phyloP scores from a whole-genome alignment of 2,888 invertebrate species.

The Lasioglossum lativentre region DNA sequence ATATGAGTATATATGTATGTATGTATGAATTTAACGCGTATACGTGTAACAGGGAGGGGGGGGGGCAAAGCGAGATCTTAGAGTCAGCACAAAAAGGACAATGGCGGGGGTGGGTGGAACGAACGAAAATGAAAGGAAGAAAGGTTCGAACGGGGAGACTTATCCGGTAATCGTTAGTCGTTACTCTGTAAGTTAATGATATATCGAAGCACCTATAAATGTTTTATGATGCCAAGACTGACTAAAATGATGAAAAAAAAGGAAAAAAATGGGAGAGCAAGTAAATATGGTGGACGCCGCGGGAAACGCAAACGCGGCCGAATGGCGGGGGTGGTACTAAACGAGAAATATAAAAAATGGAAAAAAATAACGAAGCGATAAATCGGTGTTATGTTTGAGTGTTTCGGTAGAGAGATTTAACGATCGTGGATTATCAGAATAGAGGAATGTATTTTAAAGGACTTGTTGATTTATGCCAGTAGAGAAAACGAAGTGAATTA shows the following conservation, averaged over 20 bases:
- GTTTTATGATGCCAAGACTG: conserved; percentile 81
- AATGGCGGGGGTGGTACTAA: not conserved
- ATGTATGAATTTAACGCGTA: conserved; percentile 75
- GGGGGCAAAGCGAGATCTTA: not conserved
- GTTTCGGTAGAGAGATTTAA: conserved; percentile 83
- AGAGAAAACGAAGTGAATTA: conserved; percentile 57
- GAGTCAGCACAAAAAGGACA: not conserved
- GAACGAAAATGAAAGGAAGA: not conserved
- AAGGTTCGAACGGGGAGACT: conserved; percentile 17
- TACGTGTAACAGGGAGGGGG: conserved; percentile 66
- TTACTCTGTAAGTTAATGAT: conserved; percentile 65
- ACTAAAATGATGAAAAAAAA: conserved; percentile 49
- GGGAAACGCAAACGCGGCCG: not conserved
- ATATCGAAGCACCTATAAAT: conserved; percentile 68
- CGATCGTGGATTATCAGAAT: conserved; percentile 80
- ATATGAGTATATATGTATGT: conserved; percentile 43
- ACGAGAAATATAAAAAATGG: conserved; percentile 46
- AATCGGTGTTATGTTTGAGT: conserved; percentile 84
- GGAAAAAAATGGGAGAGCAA: not conserved
- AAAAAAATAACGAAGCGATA: conserved; percentile 59
- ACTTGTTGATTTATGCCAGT: conserved; percentile 83
- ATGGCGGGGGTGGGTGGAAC: not conserved
- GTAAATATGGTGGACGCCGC: not conserved
- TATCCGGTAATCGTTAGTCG: conserved; percentile 60
- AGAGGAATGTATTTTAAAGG: conserved; percentile 82